Conservation (phyloP, 1,140 invertebrate species). For the Macrosteles quadrilineatus region DNA sequence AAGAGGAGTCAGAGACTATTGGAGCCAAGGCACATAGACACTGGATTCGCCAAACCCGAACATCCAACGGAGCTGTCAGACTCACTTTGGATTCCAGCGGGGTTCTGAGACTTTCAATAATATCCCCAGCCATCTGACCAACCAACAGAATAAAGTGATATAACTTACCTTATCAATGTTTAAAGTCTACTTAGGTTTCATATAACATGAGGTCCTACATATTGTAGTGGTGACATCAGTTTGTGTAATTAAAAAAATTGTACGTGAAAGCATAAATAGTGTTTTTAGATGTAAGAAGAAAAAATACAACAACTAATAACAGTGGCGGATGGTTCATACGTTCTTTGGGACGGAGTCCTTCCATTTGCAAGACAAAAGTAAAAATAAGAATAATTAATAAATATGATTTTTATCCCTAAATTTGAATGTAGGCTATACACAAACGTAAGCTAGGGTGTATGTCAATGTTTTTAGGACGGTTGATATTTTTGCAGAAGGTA, state of each 20-base stretch:
- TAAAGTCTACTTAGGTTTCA: background rate
- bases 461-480: no score
- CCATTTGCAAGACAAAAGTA: background rate
- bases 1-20: background rate
- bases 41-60: slow-evolving; percentile 3
- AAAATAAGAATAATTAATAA: background rate
- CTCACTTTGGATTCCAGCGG: background rate
- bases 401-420: background rate
- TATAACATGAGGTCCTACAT: background rate
- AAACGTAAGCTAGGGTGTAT: no score
- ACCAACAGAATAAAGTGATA: background rate
- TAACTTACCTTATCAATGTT: background rate
- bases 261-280: background rate
- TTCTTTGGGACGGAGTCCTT: no score
- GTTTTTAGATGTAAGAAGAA: background rate
- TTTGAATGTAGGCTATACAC: no score
- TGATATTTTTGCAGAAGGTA: no score
- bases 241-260: background rate
- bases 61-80: slow-evolving; percentile 3
- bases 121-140: background rate
- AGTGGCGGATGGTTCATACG: no score
- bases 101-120: background rate
- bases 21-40: slow-evolving; percentile 3
- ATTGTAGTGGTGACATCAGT: background rate
- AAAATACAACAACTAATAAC: background rate